A percentile compares a stretch with the other conserved stretches of the same genome.
Conservation (phyloP, 2,113 vertebrate species). For the Lepisosteus osseus region DNA sequence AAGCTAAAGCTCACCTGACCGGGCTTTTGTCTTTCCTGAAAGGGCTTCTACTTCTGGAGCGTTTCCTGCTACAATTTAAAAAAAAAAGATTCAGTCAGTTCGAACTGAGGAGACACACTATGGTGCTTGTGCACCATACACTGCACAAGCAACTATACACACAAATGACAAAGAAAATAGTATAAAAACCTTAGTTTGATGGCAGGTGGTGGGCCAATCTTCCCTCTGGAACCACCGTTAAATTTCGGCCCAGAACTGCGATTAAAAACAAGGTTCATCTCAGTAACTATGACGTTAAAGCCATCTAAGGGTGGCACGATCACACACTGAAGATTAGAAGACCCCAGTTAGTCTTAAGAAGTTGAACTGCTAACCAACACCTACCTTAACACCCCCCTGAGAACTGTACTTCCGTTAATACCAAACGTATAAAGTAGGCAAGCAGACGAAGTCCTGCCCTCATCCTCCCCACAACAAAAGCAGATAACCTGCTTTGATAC, state of each 20-base stretch:
- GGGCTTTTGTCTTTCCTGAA: conserved; percentile 93
- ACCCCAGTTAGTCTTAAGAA: too few relatives aligned
- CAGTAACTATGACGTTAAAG: conserved; percentile 28
- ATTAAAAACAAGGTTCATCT: conserved; percentile 62
- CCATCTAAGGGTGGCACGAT: too few relatives aligned
- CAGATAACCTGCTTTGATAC: too few relatives aligned
- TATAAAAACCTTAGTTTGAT: conserved; percentile 85
- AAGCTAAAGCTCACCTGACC: conserved; percentile 71
- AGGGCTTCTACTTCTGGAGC: conserved; percentile 87
- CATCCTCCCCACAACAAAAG: too few relatives aligned
- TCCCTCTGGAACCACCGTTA: conserved; percentile 87
- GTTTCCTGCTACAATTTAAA: conserved; percentile 66
- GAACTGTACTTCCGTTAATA: too few relatives aligned
- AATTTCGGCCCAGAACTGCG: conserved; percentile 88
- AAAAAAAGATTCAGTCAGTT: conserved; percentile 25
- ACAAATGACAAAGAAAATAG: conserved; percentile 34
- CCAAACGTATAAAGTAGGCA: too few relatives aligned
- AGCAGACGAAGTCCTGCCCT: too few relatives aligned
- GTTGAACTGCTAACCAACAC: too few relatives aligned
- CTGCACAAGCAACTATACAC: conserved; percentile 36
- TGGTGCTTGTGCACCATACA: conserved; percentile 4
- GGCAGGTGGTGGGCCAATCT: conserved; percentile 86
- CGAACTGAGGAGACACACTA: neutral
- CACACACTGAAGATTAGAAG: too few relatives aligned
- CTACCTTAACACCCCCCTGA: too few relatives aligned